Evolutionary conservation across 2,888 invertebrate species (phyloP).

Genomic region (Hypsopygia costalis): DNA sequence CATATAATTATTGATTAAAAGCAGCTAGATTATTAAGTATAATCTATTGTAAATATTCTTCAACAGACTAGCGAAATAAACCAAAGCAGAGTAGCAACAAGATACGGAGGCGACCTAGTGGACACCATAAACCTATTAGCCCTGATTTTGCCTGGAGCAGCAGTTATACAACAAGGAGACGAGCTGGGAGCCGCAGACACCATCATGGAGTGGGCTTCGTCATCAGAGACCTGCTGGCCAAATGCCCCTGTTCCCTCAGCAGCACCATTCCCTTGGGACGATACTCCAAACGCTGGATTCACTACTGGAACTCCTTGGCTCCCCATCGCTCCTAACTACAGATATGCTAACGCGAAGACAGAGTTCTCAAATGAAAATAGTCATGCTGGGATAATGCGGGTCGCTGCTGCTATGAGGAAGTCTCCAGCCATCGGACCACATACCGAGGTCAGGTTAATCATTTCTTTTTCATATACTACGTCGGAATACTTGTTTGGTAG

Average conservation of each 20-base stretch:
- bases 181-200: conserved; percentile 83
- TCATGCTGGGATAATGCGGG: conserved; percentile 57
- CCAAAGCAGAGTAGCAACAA: conserved; percentile 73
- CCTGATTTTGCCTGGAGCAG: conserved; percentile 86
- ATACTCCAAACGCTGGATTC: conserved; percentile 63
- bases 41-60: background rate
- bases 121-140: conserved; percentile 86
- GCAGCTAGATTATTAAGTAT: no score
- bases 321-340: conserved; percentile 83
- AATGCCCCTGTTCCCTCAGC: conserved; percentile 38
- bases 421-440: conserved; percentile 67
- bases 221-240: conserved; percentile 70
- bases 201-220: conserved; percentile 73
- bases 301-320: conserved; percentile 84
- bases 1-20: no score
- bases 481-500: no score
- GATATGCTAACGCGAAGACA: conserved; percentile 80
- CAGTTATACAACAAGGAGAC: conserved; percentile 90
- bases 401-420: conserved; percentile 61
- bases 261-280: conserved; percentile 69
- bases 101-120: conserved; percentile 82
- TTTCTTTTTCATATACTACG: background rate
- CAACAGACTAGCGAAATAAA: conserved; percentile 52
- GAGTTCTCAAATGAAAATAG: conserved; percentile 76
- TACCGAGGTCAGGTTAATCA: conserved; percentile 45